Conservation (phyloP, 2,113 vertebrate genomes). For the Ceyx margarethae region DNA sequence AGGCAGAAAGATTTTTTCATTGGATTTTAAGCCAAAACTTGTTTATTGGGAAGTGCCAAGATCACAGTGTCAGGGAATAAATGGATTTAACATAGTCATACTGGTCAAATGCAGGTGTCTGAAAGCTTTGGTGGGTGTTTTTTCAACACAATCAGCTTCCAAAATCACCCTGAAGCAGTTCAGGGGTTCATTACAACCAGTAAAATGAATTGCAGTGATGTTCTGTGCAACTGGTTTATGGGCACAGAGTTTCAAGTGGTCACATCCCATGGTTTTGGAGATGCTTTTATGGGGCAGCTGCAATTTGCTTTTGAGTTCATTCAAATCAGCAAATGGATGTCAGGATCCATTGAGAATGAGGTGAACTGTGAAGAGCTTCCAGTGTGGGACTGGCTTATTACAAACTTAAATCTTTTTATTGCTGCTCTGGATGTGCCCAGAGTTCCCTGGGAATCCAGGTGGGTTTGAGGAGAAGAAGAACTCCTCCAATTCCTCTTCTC, state of each 20-base stretch:
- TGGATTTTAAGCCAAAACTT: neutral
- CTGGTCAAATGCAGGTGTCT: fast-evolving
- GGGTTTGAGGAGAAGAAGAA: neutral
- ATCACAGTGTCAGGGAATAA: no score
- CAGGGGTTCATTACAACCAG: neutral
- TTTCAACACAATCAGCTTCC: neutral
- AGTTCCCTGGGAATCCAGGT: neutral
- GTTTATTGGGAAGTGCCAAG: neutral
- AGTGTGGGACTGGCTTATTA: neutral
- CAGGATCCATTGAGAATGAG: neutral
- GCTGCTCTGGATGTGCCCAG: neutral
- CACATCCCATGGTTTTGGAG: neutral
- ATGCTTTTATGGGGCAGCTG: neutral
- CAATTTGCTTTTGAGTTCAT: neutral
- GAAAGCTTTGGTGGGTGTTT: neutral
- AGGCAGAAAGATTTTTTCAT: neutral
- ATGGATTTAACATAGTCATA: neutral
- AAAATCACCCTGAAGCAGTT: neutral
- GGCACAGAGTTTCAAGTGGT: neutral
- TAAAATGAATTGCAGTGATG: neutral
- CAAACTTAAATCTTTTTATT: neutral
- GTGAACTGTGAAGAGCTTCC: neutral
- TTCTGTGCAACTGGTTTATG: neutral
- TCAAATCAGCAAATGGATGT: neutral
- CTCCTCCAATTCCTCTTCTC: neutral